Percentiles rank a stretch among this genome's conserved stretches.
These are phyloP conservation scores for Acanthosepion esculentum DNA, from an alignment of 2,888 invertebrate genomes.

Conservation along the genomic window DNA sequence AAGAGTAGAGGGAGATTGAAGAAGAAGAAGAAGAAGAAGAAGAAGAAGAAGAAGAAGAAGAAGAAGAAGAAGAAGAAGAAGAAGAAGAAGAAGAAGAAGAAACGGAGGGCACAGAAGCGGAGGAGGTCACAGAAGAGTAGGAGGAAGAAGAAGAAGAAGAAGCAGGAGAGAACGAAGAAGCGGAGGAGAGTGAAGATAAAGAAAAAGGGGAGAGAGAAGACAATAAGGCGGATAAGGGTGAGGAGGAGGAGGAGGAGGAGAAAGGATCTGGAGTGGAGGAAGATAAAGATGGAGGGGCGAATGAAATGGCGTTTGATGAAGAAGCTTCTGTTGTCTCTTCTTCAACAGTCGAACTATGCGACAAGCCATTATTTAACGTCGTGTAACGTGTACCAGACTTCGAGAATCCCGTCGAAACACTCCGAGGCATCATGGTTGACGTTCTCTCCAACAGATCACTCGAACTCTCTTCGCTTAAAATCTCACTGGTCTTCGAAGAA, in stretches of 20 bases:
- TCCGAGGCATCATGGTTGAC: not conserved
- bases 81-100: not conserved
- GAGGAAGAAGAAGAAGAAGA: not conserved
- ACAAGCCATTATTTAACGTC: not conserved
- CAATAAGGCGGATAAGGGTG: not conserved
- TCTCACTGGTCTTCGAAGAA: not conserved
- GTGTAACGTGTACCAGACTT: not conserved
- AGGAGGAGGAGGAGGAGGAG: not conserved
- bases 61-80: not conserved
- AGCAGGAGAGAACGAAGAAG: not conserved
- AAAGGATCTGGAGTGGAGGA: not conserved
- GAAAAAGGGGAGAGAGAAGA: not conserved
- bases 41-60: not conserved
- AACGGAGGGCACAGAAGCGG: not conserved
- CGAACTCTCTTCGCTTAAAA: not conserved
- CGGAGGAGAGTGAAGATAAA: not conserved
- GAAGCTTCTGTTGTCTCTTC: not conserved
- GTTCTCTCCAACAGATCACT: not conserved
- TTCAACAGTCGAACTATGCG: not conserved
- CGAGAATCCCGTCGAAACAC: not conserved
- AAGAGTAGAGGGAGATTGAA: not conserved
- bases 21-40: not conserved
- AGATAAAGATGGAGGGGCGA: not conserved
- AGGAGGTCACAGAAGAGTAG: not conserved
- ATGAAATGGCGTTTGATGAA: not conserved